Evolutionary conservation across 2,888 invertebrate species (phyloP).

Genomic region (Lottia gigantea): DNA sequence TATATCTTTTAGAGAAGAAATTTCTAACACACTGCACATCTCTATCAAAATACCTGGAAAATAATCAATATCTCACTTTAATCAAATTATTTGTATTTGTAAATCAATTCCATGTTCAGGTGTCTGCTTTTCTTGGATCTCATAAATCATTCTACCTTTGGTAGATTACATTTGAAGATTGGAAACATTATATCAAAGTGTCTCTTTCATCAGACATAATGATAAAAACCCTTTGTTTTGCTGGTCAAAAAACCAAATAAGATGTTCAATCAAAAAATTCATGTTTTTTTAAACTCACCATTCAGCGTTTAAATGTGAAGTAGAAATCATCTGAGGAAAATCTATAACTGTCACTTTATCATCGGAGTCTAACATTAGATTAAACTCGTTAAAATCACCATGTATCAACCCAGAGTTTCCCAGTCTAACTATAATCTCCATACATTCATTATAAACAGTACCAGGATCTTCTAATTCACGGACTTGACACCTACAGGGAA

Average conservation of each 20-base stretch:
- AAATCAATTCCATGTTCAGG: too few species aligned
- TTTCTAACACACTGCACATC: constrained; percentile 92
- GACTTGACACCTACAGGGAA: constrained; percentile 69
- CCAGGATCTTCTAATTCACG: constrained; percentile 78
- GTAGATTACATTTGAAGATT: too few species aligned
- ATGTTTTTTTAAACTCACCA: too few species aligned
- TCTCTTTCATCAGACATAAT: too few species aligned
- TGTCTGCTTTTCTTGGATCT: too few species aligned
- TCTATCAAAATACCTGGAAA: constrained; percentile 85
- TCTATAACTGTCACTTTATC: constrained; percentile 85
- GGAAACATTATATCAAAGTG: too few species aligned
- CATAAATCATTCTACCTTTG: too few species aligned
- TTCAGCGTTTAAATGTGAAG: constrained; percentile 89
- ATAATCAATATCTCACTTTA: not conserved
- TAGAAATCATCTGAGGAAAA: constrained; percentile 99
- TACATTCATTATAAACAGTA: constrained; percentile 88
- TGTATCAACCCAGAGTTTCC: constrained; percentile 97
- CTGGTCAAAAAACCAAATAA: too few species aligned
- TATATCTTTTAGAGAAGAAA: constrained; percentile 90
- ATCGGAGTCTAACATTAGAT: constrained; percentile 85
- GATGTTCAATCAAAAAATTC: too few species aligned
- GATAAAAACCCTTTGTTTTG: too few species aligned
- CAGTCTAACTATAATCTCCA: constrained; percentile 90
- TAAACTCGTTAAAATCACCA: constrained; percentile 99
- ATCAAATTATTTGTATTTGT: too few species aligned